A percentile compares a stretch with the other conserved stretches of the same genome.
Conservation (phyloP, 2,797 vertebrate genomes). For the Coregonus sp. region DNA sequence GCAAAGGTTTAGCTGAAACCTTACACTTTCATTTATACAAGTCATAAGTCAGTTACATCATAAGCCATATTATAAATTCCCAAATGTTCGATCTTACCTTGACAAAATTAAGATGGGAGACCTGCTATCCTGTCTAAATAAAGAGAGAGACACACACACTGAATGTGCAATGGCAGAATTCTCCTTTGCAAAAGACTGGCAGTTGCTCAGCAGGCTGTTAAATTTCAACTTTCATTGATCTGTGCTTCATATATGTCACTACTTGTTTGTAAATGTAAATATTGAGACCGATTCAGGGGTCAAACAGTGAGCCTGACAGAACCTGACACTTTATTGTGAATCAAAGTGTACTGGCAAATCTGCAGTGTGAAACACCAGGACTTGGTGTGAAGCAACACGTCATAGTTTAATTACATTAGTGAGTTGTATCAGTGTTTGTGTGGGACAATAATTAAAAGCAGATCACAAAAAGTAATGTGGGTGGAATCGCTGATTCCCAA, state of each 20-base stretch:
- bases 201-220: constrained; percentile 62
- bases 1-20: constrained; percentile 19
- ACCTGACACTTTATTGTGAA: constrained; percentile 26
- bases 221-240: constrained; percentile 64
- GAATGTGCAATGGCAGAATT: constrained; percentile 63
- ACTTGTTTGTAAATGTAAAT: constrained; percentile 79
- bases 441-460: neutral
- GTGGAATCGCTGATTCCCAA: constrained; percentile 13
- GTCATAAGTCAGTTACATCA: constrained; percentile 41
- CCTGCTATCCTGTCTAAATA: constrained; percentile 31
- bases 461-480: constrained; percentile 13
- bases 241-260: constrained; percentile 42
- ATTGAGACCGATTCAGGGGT: constrained; percentile 67
- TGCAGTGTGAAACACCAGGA: constrained; percentile 11
- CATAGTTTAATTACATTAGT: neutral
- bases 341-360: constrained; percentile 19
- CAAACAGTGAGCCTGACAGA: constrained; percentile 51
- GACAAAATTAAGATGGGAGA: constrained; percentile 56
- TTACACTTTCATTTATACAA: constrained; percentile 18
- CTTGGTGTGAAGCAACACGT: neutral
- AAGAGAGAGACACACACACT: constrained; percentile 58
- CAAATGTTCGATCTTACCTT: constrained; percentile 77
- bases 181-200: constrained; percentile 70
- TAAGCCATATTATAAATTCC: constrained; percentile 28
- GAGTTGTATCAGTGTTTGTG: neutral